Conservation (phyloP, 2,113 vertebrate genomes). For the Silurus glanis region DNA sequence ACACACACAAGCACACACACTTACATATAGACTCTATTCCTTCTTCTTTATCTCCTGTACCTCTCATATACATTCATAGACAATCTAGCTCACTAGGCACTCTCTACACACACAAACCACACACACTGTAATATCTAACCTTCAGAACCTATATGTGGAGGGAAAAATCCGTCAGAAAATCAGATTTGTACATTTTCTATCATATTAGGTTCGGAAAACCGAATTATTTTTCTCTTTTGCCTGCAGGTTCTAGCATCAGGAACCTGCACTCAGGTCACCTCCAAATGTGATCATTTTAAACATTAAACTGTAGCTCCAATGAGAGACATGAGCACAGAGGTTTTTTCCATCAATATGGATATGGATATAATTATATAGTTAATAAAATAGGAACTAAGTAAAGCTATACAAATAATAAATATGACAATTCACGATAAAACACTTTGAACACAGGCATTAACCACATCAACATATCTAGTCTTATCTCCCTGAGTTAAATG, state of each 20-base stretch:
- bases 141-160: not conserved
- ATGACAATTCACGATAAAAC: not conserved
- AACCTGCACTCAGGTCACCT: not conserved
- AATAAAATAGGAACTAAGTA: not conserved
- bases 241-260: not conserved
- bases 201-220: not conserved
- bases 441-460: not conserved
- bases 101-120: not conserved
- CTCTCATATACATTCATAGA: not conserved
- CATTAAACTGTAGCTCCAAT: not conserved
- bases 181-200: not conserved
- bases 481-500: not conserved
- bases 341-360: not conserved
- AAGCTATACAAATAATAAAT: not conserved
- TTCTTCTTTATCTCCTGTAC: not conserved
- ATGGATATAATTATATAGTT: not conserved
- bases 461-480: not conserved
- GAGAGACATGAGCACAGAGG: not conserved
- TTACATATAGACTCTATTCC: not conserved
- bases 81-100: not conserved
- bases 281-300: not conserved
- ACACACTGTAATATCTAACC: not conserved
- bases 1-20: not conserved
- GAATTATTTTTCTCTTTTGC: not conserved
- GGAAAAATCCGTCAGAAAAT: not conserved